Evolutionary conservation across 2,888 invertebrate species (phyloP).

Genomic region (Bombyx huttoni): DNA sequence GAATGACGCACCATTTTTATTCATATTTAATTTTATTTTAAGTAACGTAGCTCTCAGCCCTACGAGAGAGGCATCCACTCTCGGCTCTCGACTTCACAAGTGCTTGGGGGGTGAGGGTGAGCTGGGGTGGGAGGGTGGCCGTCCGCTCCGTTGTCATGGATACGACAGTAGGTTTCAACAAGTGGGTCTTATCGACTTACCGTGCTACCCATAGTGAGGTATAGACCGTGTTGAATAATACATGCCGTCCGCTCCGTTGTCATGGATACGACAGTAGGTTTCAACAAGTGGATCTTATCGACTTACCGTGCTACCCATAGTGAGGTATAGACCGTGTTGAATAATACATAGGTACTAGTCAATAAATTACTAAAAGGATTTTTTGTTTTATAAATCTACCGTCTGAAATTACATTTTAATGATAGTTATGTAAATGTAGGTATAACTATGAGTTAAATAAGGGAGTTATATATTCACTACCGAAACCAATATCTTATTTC

Average conservation of each 20-base stretch:
- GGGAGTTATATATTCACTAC: too few species aligned
- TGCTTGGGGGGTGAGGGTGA: constrained; percentile 18
- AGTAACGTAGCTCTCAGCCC: neutral
- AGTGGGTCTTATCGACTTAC: constrained; percentile 24
- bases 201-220: neutral
- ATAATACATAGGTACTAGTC: too few species aligned
- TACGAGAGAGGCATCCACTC: constrained; percentile 36
- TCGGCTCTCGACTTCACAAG: constrained; percentile 44
- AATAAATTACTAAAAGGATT: neutral
- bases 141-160: constrained; percentile 37
- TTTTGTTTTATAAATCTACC: too few species aligned
- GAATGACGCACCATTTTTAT: neutral
- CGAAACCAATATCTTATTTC: too few species aligned
- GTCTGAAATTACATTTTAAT: too few species aligned
- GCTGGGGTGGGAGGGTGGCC: constrained; percentile 14
- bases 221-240: too few species aligned
- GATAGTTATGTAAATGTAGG: too few species aligned
- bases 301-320: neutral
- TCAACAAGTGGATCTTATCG: constrained; percentile 47
- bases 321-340: too few species aligned
- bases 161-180: constrained; percentile 47
- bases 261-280: constrained; percentile 38
- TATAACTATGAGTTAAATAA: too few species aligned
- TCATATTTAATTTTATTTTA: neutral
- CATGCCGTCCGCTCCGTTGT: constrained; percentile 24